phyloP scores from a whole-genome alignment of 2,888 invertebrate genomes.

The Xanthia togata region DNA sequence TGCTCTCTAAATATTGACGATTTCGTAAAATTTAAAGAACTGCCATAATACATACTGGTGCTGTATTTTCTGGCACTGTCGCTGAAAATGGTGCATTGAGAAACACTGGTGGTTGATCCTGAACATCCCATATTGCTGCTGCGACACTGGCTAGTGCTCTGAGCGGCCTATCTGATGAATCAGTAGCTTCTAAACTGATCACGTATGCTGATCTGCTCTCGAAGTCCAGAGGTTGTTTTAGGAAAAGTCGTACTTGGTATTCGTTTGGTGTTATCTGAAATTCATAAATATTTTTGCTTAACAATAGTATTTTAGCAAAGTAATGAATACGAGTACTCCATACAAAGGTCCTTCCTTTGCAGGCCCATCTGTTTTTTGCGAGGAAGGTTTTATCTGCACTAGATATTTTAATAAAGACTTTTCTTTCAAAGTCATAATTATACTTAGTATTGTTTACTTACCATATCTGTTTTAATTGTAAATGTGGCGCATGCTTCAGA shows the following conservation, averaged over 20 bases:
- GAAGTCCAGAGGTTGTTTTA: constrained; percentile 93
- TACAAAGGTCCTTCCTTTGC: not conserved
- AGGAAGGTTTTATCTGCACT: not conserved
- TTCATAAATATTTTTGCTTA: not conserved
- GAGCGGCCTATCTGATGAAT: constrained; percentile 91
- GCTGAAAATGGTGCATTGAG: constrained; percentile 95
- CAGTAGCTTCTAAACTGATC: constrained; percentile 92
- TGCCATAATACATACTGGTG: constrained; percentile 83
- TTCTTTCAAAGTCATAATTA: not conserved
- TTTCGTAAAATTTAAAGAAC: not conserved
- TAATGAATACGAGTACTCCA: not conserved
- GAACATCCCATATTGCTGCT: constrained; percentile 94
- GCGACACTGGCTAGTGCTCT: constrained; percentile 93
- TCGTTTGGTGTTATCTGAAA: constrained; percentile 92
- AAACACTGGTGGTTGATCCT: constrained; percentile 96
- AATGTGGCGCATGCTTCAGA: constrained; percentile 93
- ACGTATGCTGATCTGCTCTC: constrained; percentile 94
- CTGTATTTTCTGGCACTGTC: constrained; percentile 93
- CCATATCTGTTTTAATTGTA: constrained; percentile 92
- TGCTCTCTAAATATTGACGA: not conserved
- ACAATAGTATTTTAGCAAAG: not conserved
- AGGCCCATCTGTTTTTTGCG: not conserved
- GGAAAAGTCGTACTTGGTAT: constrained; percentile 92
- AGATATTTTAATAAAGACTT: not conserved
- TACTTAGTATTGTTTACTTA: constrained; percentile 65